A percentile compares a stretch with the other conserved stretches of the same genome.
phyloP scores from a whole-genome alignment of 2,113 vertebrate genomes.

The Murina feae region DNA sequence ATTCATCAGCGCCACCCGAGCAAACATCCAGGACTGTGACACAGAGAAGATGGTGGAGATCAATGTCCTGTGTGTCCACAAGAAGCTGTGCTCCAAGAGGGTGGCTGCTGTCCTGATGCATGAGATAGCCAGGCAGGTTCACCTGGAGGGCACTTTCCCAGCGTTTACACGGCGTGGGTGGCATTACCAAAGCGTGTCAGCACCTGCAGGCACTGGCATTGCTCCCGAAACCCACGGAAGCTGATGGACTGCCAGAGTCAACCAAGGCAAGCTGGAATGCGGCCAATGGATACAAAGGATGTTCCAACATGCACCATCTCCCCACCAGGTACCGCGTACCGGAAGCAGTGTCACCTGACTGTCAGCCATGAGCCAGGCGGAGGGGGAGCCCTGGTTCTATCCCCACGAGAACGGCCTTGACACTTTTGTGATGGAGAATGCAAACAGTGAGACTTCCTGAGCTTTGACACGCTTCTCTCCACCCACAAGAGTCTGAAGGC shows the following conservation, averaged over 20 bases:
- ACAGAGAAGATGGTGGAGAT: slow-evolving; percentile 96
- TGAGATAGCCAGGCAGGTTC: slow-evolving; percentile 95
- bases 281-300: slow-evolving; percentile 80
- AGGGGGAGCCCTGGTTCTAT: slow-evolving; percentile 95
- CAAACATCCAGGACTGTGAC: slow-evolving; percentile 72
- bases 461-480: slow-evolving; percentile 95
- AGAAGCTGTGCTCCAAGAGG: slow-evolving; percentile 94
- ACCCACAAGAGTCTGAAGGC: slow-evolving; percentile 97
- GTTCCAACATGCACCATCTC: too few species aligned
- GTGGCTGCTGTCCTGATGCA: slow-evolving; percentile 96
- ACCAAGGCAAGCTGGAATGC: slow-evolving; percentile 90
- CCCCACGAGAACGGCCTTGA: slow-evolving; percentile 96
- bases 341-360: slow-evolving; percentile 93
- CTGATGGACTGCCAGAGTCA: slow-evolving; percentile 85
- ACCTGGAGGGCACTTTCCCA: slow-evolving; percentile 97
- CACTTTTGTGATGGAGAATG: slow-evolving; percentile 92
- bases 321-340: slow-evolving; percentile 76
- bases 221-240: slow-evolving; percentile 95
- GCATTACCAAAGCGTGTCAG: slow-evolving; percentile 96
- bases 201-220: slow-evolving; percentile 99
- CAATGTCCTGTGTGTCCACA: slow-evolving; percentile 97
- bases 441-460: slow-evolving; percentile 91
- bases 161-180: slow-evolving; percentile 97
- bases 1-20: slow-evolving; percentile 97
- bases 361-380: slow-evolving; percentile 89